Evolutionary conservation across 2,797 vertebrate genomes (phyloP), one percentile per base, ranked within the genome.

Genomic region (Lepus oiostolus): DNA sequence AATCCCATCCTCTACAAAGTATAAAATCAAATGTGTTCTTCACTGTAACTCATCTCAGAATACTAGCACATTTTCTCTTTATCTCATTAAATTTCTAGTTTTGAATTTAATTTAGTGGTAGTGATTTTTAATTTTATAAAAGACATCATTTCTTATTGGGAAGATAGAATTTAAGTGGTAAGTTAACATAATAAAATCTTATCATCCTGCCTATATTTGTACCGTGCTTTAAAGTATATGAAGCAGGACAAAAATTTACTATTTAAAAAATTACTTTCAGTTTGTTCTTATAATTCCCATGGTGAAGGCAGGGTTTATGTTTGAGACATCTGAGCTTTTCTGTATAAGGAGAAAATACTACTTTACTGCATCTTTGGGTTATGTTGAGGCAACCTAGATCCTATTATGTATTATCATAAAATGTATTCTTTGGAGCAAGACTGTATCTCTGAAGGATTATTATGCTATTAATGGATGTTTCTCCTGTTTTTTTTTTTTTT

Each of bases 151-250:
- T 95, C 32, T 86, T 88, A 52, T 79, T 77, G 71, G 42, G 24
- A 85, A 86, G 67, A 71, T 68, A 47, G 52, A 92, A 72, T 83
- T 93, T 89, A 84, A 93, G 52, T 74, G 32, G 11, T 90, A 96
- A 89, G 52, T 77, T 91, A 90, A 85, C 16, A 35, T 72, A 32
- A 28, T 17, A n/a, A 14, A 77, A 16, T 68, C 14, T 32, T 87
- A 82, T 90, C 8, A 77, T 54, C 42, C 35, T 88, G 28, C 54
- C 50, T 90, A 24, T 71, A 35, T n/a, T 76, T 12, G 68, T 70
- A 76, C 52, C 76, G 24, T 86, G 32, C 21, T 94, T 94, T 95
- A 83, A 47, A 90, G 93, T 90, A 68, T 76, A 52, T 67, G 70
- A 88, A 93, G 4, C 77, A 86, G 17, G 38, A 82, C n/a, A 21